Evolutionary conservation across 2,888 invertebrate species (phyloP).

Genomic region (Euspilapteryx auroguttella): DNA sequence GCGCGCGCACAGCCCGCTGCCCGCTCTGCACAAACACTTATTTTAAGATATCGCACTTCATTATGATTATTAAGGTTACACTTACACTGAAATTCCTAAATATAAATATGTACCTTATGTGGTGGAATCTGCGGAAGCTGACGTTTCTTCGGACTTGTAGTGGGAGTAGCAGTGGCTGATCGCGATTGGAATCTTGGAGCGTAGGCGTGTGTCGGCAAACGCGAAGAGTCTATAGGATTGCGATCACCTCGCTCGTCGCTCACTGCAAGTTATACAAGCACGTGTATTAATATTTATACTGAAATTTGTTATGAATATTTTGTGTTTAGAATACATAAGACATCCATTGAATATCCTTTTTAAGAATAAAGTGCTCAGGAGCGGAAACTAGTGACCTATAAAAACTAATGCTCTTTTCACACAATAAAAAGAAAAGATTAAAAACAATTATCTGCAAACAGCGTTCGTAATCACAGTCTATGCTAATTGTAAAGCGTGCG

Average conservation of each 20-base stretch:
- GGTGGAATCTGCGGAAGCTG: conserved; percentile 97
- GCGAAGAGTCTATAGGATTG: conserved; percentile 26
- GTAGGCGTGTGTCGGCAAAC: conserved; percentile 59
- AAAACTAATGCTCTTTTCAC: conserved; percentile 13
- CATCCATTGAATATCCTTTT: too few species aligned
- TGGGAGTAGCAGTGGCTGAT: conserved; percentile 90
- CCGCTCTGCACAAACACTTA: conserved; percentile 32
- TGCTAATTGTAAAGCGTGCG: conserved; percentile 33
- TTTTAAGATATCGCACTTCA: too few species aligned
- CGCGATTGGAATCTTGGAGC: conserved; percentile 78
- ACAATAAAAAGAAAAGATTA: conserved; percentile 6
- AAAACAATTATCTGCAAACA: too few species aligned
- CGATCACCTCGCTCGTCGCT: conserved; percentile 20
- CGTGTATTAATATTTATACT: too few species aligned
- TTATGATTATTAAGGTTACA: too few species aligned
- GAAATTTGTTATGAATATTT: too few species aligned
- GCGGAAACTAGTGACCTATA: too few species aligned
- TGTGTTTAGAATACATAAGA: too few species aligned
- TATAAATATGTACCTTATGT: conserved; percentile 38
- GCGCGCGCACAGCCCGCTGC: conserved; percentile 69
- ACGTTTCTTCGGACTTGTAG: conserved; percentile 93
- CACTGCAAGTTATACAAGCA: conserved; percentile 31
- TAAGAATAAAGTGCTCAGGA: too few species aligned
- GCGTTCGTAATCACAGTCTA: conserved; percentile 8
- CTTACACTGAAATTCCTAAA: too few species aligned